Evolutionary conservation across 64 coral and sea anemone genomes (phyloP), one percentile per base, ranked within the genome.

Genomic region (Anthopleura sola): DNA sequence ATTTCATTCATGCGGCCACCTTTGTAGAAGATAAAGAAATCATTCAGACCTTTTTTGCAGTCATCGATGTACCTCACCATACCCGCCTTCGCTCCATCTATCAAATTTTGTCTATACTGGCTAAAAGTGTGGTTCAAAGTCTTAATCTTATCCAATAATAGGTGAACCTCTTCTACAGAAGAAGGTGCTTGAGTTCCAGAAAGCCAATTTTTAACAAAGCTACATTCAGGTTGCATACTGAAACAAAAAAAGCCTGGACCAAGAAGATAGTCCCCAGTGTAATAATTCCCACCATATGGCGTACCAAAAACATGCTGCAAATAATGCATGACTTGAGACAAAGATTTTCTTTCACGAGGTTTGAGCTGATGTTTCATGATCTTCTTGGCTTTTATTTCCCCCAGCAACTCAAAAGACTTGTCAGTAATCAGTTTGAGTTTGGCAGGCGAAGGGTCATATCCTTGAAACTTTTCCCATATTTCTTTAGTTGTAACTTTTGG

Each of bases 61-160:
- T 95, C 81, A 55, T 95, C 89, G 7, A 86, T 86, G 48, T 80
- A 85, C 19, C 93, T 55, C 34, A 95, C 93, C 93, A 95, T 95
- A 38, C 93, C 93, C 6, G 50, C 86, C 17, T 54, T 32, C 13
- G 91, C 89, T 24, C 93, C 93, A 33, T 84, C 82, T 40, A 79
- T 68, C 81, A 95, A 51, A 75, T 95, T 95, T 24, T 85, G 75
- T 17, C 69, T 85, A 75, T 95, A 95, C 29, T 88, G 85, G 23
- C 36, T 56, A 57, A 88, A 84, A 18, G 89, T 80, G 55, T 91
- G n/a, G 44, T 91, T 88, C 19, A 88, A 49, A 16, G 60, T 75
- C 36, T 26, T 64, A 20, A 95, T 47, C 77, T 95, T 95, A 24
- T 60, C 47, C 49, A 38, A 37, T 20, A 95, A 37, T 37, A 51